phyloP scores from a whole-genome alignment of 2,888 invertebrate species.

The Augochlorella aurata region DNA sequence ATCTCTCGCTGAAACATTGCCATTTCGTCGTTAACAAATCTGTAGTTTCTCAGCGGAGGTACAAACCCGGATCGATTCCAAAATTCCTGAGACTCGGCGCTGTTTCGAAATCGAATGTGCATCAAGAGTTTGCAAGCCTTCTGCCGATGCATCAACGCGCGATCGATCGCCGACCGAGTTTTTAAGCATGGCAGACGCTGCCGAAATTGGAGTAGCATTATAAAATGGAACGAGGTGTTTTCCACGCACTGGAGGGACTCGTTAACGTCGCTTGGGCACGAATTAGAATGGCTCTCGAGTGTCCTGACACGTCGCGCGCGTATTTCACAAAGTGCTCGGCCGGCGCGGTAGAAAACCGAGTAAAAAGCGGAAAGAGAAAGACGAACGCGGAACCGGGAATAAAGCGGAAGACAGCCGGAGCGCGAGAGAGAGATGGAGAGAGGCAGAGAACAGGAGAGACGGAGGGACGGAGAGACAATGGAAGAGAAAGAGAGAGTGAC shows the following conservation, averaged over 20 bases:
- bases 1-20: background rate
- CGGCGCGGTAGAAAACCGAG: background rate
- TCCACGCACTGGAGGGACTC: slow-evolving; percentile 24
- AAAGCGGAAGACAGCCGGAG: background rate
- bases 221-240: slow-evolving; percentile 36
- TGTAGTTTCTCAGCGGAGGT: background rate
- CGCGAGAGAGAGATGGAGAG: background rate
- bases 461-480: background rate
- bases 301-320: slow-evolving; percentile 37
- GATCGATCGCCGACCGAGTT: slow-evolving; percentile 9
- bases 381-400: background rate
- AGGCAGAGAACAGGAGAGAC: background rate
- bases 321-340: slow-evolving; percentile 39
- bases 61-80: background rate
- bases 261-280: slow-evolving; percentile 41
- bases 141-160: background rate
- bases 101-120: background rate
- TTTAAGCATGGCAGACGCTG: slow-evolving; percentile 3
- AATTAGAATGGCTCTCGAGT: slow-evolving; percentile 45
- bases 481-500: background rate
- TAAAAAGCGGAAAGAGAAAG: background rate
- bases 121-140: background rate
- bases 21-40: background rate
- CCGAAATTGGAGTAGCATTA: slow-evolving; percentile 27
- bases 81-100: background rate